Evolutionary conservation across 2,113 vertebrate species (phyloP).

Genomic region (Glaucidium brasilianum): DNA sequence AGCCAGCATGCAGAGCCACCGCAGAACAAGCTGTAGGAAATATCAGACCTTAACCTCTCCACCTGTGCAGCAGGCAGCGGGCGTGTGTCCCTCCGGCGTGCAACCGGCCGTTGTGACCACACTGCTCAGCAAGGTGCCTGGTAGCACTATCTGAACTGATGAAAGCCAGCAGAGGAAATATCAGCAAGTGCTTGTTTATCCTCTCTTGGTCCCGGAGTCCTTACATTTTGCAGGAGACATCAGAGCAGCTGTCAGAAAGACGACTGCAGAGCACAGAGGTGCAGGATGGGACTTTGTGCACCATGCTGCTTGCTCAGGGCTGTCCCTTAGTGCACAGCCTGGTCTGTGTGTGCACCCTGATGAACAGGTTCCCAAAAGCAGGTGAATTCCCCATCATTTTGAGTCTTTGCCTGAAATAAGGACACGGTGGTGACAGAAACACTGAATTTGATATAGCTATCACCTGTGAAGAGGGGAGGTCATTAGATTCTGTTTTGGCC

Average conservation of each 20-base stretch:
- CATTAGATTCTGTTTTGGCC: background rate
- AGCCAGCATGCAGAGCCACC: background rate
- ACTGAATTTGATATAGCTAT: background rate
- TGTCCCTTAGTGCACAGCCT: background rate
- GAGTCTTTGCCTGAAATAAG: background rate
- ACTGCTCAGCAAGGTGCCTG: background rate
- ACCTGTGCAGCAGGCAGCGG: background rate
- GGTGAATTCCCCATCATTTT: background rate
- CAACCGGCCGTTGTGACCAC: background rate
- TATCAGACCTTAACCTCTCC: background rate
- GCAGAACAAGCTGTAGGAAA: background rate
- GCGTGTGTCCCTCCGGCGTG: background rate
- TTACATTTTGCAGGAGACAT: background rate
- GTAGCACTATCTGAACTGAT: background rate
- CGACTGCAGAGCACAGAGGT: background rate
- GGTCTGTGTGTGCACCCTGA: background rate
- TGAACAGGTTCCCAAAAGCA: background rate
- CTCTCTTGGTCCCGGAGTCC: background rate
- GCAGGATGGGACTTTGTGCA: background rate
- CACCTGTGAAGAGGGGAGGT: background rate
- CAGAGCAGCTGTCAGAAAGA: background rate
- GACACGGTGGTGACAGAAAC: background rate
- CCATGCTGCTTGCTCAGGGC: background rate
- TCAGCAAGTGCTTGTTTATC: background rate
- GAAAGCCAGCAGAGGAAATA: background rate